Conservation (phyloP, 1,140 invertebrate species). For the Venturia canescens region DNA sequence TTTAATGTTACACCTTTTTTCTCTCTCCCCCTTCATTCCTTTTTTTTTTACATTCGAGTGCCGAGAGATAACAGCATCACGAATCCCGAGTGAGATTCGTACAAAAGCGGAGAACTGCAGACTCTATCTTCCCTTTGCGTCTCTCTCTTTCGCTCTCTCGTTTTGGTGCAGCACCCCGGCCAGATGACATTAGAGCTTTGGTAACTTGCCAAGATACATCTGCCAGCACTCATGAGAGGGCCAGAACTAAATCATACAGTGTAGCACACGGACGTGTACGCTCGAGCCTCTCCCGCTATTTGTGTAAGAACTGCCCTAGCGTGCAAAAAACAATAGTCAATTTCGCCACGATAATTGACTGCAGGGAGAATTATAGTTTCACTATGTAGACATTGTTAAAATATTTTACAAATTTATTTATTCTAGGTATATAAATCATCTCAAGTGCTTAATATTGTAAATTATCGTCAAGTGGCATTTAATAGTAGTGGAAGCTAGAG, state of each 20-base stretch:
- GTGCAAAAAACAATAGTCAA: not conserved
- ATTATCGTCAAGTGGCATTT: no score
- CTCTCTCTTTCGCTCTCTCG: not conserved
- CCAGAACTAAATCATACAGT: conserved; percentile 9
- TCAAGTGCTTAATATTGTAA: no score
- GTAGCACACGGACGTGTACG: not conserved
- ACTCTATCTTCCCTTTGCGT: not conserved
- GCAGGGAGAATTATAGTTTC: not conserved
- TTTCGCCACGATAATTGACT: not conserved
- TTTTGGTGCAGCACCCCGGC: conserved; percentile 32
- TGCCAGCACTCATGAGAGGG: conserved; percentile 55
- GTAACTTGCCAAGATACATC: conserved; percentile 67
- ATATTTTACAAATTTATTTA: no score
- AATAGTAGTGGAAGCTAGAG: no score
- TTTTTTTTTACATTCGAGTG: not conserved
- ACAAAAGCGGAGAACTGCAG: not conserved
- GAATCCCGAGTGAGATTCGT: not conserved
- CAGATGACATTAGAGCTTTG: conserved; percentile 70
- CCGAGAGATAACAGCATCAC: conserved; percentile 22
- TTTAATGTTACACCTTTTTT: not conserved
- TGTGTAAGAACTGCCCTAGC: not conserved
- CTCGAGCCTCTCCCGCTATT: not conserved
- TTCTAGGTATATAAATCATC: no score
- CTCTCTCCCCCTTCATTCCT: not conserved
- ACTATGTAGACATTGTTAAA: no score